Percentiles rank a stretch among this genome's conserved stretches.
phyloP scores from a whole-genome alignment of 1,140 invertebrate species.

The Meteorus sp. region DNA sequence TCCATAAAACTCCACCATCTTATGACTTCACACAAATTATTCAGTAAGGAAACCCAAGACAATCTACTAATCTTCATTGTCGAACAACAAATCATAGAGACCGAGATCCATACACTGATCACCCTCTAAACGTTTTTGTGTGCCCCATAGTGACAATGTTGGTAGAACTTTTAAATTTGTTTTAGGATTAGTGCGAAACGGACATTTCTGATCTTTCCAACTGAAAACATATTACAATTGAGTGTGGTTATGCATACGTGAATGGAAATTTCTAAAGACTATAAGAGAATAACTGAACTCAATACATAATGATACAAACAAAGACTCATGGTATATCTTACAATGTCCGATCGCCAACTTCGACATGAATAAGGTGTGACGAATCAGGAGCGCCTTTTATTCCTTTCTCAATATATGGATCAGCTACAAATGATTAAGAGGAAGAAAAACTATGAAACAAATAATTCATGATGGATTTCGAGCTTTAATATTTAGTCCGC shows the following conservation, averaged over 20 bases:
- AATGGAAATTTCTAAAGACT: background rate
- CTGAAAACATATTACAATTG: conserved; percentile 46
- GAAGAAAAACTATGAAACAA: conserved; percentile 9
- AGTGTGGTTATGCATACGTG: conserved; percentile 22
- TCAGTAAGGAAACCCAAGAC: background rate
- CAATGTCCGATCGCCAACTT: conserved; percentile 70
- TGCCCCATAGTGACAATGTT: conserved; percentile 72
- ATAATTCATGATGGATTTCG: background rate
- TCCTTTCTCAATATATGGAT: conserved; percentile 66
- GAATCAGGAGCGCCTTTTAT: conserved; percentile 61
- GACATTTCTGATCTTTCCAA: conserved; percentile 74
- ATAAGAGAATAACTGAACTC: too few species aligned
- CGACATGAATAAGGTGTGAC: conserved; percentile 67
- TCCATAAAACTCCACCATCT: background rate
- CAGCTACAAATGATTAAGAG: conserved; percentile 53
- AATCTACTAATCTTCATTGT: conserved; percentile 56
- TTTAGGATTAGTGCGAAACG: conserved; percentile 71
- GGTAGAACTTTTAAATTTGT: conserved; percentile 72
- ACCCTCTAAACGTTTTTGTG: conserved; percentile 72
- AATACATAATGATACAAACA: conserved; percentile 2
- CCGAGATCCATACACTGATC: conserved; percentile 68
- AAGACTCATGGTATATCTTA: conserved; percentile 52
- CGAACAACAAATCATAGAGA: conserved; percentile 69
- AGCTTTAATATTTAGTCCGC: background rate
- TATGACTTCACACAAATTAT: conserved; percentile 15